Evolutionary conservation across 2,888 invertebrate genomes (phyloP).

Genomic region (Perizoma affinitatum): DNA sequence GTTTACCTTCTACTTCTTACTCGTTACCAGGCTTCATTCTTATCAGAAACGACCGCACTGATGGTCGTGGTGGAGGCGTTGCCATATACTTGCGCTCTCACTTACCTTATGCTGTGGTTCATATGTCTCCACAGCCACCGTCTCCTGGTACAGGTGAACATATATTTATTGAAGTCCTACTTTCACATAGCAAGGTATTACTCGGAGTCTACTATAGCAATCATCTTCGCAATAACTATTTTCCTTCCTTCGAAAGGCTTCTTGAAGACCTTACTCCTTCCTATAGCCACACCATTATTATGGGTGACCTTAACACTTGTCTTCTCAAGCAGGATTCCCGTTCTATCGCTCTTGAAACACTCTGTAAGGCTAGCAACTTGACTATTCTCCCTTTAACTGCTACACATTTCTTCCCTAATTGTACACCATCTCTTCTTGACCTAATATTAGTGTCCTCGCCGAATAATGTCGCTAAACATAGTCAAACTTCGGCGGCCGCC

Average conservation of each 20-base stretch:
- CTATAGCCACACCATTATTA: constrained; percentile 3
- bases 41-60: too few species aligned
- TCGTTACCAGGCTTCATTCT: too few species aligned
- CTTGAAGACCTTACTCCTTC: constrained; percentile 4
- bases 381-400: not conserved
- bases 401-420: not conserved
- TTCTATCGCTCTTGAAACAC: not conserved
- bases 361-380: not conserved
- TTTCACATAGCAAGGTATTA: constrained; percentile 3
- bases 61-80: too few species aligned
- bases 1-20: too few species aligned
- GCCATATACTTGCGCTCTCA: not conserved
- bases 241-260: not conserved
- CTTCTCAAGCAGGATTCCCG: not conserved
- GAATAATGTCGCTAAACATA: constrained; percentile 6
- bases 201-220: not conserved
- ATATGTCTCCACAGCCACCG: not conserved
- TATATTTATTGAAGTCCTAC: not conserved
- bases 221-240: not conserved
- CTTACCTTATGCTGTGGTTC: constrained; percentile 4
- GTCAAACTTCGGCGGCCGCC: not conserved
- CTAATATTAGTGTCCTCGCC: not conserved
- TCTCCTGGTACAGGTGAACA: too few species aligned
- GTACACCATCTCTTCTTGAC: not conserved
- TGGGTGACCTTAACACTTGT: not conserved